These are phyloP conservation scores for Magallana ariakensis DNA, from an alignment of 1,140 invertebrate genomes.

Conservation along the genomic window DNA sequence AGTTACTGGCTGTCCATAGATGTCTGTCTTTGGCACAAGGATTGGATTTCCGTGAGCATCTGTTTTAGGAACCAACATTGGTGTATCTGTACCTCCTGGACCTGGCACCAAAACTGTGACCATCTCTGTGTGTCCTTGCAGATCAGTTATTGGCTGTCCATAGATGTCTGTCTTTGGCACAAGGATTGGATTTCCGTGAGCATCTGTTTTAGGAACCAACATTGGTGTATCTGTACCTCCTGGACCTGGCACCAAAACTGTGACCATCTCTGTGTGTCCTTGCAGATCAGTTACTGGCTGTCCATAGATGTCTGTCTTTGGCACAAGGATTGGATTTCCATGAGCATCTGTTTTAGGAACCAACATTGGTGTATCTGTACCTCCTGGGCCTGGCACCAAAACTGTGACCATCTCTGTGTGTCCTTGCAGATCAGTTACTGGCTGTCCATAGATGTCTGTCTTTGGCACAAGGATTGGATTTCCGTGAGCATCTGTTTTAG, in stretches of 20 bases:
- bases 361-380: not conserved
- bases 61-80: constrained; percentile 24
- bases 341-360: constrained; percentile 39
- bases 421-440: not conserved
- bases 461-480: constrained; percentile 23
- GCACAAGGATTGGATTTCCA: constrained; percentile 41
- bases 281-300: constrained; percentile 6
- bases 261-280: constrained; percentile 54
- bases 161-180: constrained; percentile 2
- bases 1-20: constrained; percentile 19
- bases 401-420: not conserved
- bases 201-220: constrained; percentile 40
- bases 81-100: constrained; percentile 3
- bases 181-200: constrained; percentile 40
- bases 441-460: constrained; percentile 17
- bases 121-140: constrained; percentile 63
- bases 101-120: constrained; percentile 68
- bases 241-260: constrained; percentile 49
- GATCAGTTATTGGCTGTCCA: constrained; percentile 67
- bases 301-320: constrained; percentile 43
- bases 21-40: not conserved
- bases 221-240: constrained; percentile 30
- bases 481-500: constrained; percentile 32
- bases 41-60: constrained; percentile 41
- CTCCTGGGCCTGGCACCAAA: not conserved